These are phyloP conservation scores for Halichondria panicea DNA, from an alignment of 37 sponge, comb jelly and placozoan species.

Conservation along the genomic window DNA sequence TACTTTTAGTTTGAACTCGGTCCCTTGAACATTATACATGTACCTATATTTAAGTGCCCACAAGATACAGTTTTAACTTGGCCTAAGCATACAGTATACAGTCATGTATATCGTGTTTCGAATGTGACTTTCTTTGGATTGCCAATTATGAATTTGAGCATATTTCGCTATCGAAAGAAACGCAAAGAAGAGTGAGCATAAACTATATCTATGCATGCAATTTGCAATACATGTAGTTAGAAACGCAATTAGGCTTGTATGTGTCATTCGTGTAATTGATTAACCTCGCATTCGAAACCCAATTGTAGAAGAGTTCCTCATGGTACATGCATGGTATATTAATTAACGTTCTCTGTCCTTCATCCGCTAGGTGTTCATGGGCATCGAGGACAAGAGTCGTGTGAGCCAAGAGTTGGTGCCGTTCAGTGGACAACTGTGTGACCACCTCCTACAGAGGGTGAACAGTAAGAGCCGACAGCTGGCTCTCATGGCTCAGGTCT, in stretches of 20 bases:
- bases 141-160: too few species aligned
- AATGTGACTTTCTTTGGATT: too few species aligned
- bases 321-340: not conserved
- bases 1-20: not conserved
- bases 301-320: too few species aligned
- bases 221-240: too few species aligned
- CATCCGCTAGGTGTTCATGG: conserved; percentile 28
- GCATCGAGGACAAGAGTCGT: conserved; percentile 11
- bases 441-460: conserved; percentile 24
- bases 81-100: too few species aligned
- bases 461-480: conserved; percentile 15
- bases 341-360: not conserved
- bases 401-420: conserved; percentile 12
- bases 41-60: not conserved
- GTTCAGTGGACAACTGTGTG: conserved; percentile 20
- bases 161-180: too few species aligned
- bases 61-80: not conserved
- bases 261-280: too few species aligned
- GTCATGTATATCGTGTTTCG: too few species aligned
- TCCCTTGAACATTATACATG: not conserved
- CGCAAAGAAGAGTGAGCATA: too few species aligned
- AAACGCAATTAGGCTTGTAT: too few species aligned
- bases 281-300: too few species aligned
- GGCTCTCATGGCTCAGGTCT: conserved; percentile 35
- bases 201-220: too few species aligned